A percentile compares a stretch with the other conserved stretches of the same genome.
These are phyloP conservation scores for Anabacerthia variegaticeps DNA, from an alignment of 2,797 vertebrate species.

Conservation along the genomic window DNA sequence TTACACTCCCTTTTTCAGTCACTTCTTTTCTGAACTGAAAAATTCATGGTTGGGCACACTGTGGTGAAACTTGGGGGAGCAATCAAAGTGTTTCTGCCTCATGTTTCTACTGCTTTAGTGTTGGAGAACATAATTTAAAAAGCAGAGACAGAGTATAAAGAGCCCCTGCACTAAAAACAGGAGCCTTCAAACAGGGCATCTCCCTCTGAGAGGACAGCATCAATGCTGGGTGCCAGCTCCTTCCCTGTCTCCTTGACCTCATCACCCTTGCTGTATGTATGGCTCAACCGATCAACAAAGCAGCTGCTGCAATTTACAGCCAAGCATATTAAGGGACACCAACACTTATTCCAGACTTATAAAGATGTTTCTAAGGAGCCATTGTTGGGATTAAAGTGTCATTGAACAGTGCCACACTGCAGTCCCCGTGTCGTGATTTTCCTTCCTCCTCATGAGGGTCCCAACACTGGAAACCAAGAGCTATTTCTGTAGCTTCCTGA, in stretches of 20 bases:
- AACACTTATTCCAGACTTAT: not conserved
- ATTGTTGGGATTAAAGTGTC: not conserved
- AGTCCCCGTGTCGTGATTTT: not conserved
- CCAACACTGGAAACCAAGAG: fast-evolving
- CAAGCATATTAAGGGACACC: not conserved
- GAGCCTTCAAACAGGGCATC: not conserved
- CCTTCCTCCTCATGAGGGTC: not conserved
- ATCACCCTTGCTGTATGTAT: fast-evolving
- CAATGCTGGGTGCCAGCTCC: not conserved
- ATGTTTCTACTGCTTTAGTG: not conserved
- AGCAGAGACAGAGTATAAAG: not conserved
- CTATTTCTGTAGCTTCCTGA: not conserved
- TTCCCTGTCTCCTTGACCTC: not conserved
- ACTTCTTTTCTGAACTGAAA: not conserved
- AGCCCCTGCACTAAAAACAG: not conserved
- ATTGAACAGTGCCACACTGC: not conserved
- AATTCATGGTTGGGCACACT: not conserved
- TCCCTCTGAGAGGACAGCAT: not conserved
- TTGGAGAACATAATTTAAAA: not conserved
- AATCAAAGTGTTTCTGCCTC: not conserved
- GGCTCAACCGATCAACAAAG: not conserved
- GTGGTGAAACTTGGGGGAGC: not conserved
- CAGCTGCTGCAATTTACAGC: not conserved
- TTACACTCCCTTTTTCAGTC: not conserved
- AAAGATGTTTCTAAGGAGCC: not conserved